Base-by-base conservation (phyloP, 2,797 vertebrate genomes). In the Eulemur rubriventer region DNA sequence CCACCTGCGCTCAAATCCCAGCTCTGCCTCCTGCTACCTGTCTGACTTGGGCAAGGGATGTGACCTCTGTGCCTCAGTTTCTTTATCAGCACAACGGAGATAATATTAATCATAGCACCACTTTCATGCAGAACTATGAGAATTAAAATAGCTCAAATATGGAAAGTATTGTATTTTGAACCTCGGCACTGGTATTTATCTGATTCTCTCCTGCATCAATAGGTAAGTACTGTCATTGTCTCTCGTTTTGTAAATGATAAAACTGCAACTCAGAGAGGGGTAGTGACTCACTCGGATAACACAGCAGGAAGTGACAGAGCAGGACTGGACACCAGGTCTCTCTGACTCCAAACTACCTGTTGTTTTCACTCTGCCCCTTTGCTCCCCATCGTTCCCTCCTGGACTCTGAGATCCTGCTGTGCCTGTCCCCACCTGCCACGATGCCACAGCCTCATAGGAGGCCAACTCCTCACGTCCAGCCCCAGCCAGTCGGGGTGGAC, bases 401-500 rank as follows among this genome's bases (percentile, higher is more conserved):
- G 17, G n/a, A 57, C 50, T 30, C 72, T n/a, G 50, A 61, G 38
- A 72, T 35, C 76, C 69, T 33, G 41, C 73, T 38, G 46, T 12
- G 55, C 55, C 35, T 1, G 4, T 57, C 69, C n/a, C 82, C 57
- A 72, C 85, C 87, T 59, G 79, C 84, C 57, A 24, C 73, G n/a
- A 7, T 18, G 52, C 50, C 72, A 48, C 17, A 20, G 52, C 50
- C 75, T 48, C 75, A 7, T 0, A 26, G 50, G n/a, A 70, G 30
- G 18, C 33, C 22, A 18, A 24, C 82, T 18, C 78, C 46, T 89
- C 85, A 78, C 0, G 5, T 43, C 69, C 50, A 57, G 84, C 59
- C 61, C 70, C 80, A 80, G 94, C 70, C 92, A 91, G 70, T 76
- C 75, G 41, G 73, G 61, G 88, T 24, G 67, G 89, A 63, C 75